A percentile compares a stretch with the other conserved stretches of the same genome.
phyloP scores from a whole-genome alignment of 2,797 vertebrate genomes.

The Leptatherina wallacei region DNA sequence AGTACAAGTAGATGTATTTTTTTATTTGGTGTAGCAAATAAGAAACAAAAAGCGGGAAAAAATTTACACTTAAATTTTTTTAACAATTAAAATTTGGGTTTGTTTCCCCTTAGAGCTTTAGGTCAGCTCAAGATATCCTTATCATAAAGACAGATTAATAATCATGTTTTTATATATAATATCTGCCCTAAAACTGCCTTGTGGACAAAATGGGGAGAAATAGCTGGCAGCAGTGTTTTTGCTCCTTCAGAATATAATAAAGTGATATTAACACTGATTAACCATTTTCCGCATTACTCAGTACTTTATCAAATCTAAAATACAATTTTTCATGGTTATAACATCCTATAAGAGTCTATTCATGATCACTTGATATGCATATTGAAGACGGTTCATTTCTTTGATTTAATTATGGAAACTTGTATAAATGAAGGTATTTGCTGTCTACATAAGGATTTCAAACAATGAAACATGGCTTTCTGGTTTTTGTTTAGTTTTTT shows the following conservation, averaged over 20 bases:
- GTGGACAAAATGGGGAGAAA: conserved; percentile 57
- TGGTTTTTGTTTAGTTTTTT: too few species aligned
- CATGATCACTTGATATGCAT: neutral
- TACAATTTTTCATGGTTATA: conserved; percentile 2
- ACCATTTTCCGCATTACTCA: conserved; percentile 28
- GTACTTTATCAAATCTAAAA: neutral
- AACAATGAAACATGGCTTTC: neutral
- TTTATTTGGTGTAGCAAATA: neutral
- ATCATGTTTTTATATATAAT: conserved; percentile 54
- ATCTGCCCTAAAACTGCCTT: conserved; percentile 36
- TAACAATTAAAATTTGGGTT: conserved; percentile 60
- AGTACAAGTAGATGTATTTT: conserved; percentile 15
- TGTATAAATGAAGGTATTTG: neutral
- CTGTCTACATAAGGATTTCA: neutral
- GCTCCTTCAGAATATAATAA: conserved; percentile 48
- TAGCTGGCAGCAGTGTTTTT: conserved; percentile 55
- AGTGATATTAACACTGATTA: conserved; percentile 39
- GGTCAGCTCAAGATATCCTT: conserved; percentile 46
- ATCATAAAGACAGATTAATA: conserved; percentile 54
- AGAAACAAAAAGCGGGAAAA: neutral
- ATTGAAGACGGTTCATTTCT: neutral
- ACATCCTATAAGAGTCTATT: neutral
- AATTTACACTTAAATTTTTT: conserved; percentile 49
- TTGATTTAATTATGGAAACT: neutral
- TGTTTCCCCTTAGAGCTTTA: conserved; percentile 52